Evolutionary conservation across 1,140 invertebrate genomes (phyloP), one percentile per base, ranked within the genome.

Genomic region (Ostrea edulis): DNA sequence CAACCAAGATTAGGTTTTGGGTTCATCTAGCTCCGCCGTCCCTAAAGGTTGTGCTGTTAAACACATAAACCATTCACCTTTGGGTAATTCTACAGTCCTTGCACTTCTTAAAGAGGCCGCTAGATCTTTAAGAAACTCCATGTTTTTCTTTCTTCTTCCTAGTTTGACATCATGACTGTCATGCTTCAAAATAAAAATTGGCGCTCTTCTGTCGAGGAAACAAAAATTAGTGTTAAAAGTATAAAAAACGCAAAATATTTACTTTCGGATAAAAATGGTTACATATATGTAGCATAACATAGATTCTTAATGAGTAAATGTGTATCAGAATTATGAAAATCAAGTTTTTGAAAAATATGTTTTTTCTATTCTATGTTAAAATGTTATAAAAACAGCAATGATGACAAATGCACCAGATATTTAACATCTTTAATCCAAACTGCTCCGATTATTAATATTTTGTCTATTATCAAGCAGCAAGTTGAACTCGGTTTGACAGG

Each of bases 41-140:
- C 20, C 55, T 58, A 11, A 17, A 9, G 14, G 55, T 20, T 58
- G 5, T 58, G 55, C 3, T 20, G 3, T 17, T 58, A 58, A n/a
- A n/a, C n/a, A n/a, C n/a, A n/a, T n/a, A n/a, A 17, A 58, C 4
- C 11, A 84, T 55, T 14, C 65, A 89, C 86, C 88, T 71, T 87
- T 68, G 29, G 88, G 88, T 17, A 89, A 68, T 85, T 89, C 88
- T 12, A 89, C 88, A 52, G 88, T 89, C 81, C 88, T 89, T 17
- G 88, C 88, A 82, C 88, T 84, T 81, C 88, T 85, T 22, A 89
- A 51, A 44, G 88, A 89, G 35, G 82, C 86, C 35, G 88, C 88
- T 55, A 89, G 65, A 65, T 89, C 86, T n/a, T 89, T 87, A 3
- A 89, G 82, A 22, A 89, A 89, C 85, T 89, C 88, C 88, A 89